A percentile compares a stretch with the other conserved stretches of the same genome.
These are phyloP conservation scores for Isotomurus palustris DNA, from an alignment of 2,888 invertebrate genomes.

Conservation along the genomic window DNA sequence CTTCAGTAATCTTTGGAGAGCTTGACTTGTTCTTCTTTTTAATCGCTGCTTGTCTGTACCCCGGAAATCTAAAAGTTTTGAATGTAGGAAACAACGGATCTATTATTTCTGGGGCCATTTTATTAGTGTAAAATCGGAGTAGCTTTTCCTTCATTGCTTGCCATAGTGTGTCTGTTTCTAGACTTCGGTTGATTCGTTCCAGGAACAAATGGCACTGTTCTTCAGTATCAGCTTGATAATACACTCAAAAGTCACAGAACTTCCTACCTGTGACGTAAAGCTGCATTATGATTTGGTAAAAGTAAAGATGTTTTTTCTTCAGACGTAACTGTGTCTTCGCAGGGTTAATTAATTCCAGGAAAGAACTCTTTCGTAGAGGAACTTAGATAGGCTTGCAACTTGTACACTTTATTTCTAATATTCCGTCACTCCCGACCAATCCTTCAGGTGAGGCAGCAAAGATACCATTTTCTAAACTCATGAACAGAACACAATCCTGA, in stretches of 20 bases:
- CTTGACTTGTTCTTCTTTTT: too few relatives aligned
- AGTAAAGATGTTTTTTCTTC: conserved; percentile 6
- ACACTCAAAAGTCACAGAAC: conserved; percentile 19
- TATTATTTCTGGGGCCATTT: conserved; percentile 1
- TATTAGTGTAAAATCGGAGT: neutral
- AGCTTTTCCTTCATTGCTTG: neutral
- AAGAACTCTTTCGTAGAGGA: neutral
- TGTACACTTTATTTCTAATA: neutral
- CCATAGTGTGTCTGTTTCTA: conserved; percentile 6
- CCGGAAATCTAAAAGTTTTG: neutral
- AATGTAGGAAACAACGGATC: neutral
- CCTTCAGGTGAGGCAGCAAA: conserved; percentile 2
- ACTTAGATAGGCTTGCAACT: neutral
- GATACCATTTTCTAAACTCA: neutral
- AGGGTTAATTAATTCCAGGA: neutral
- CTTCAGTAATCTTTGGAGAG: too few relatives aligned
- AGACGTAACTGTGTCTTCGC: neutral
- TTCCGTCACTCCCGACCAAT: neutral
- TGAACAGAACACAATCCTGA: neutral
- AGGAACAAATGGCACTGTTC: neutral
- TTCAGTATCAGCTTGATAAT: neutral
- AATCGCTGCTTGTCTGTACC: neutral
- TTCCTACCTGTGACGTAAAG: conserved; percentile 3
- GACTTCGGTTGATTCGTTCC: conserved; percentile 4
- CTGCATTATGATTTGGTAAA: conserved; percentile 19